A percentile compares a stretch with the other conserved stretches of the same genome.
Evolutionary conservation across 2,888 invertebrate species (phyloP).

Genomic region (Lasioglossum villosulum): DNA sequence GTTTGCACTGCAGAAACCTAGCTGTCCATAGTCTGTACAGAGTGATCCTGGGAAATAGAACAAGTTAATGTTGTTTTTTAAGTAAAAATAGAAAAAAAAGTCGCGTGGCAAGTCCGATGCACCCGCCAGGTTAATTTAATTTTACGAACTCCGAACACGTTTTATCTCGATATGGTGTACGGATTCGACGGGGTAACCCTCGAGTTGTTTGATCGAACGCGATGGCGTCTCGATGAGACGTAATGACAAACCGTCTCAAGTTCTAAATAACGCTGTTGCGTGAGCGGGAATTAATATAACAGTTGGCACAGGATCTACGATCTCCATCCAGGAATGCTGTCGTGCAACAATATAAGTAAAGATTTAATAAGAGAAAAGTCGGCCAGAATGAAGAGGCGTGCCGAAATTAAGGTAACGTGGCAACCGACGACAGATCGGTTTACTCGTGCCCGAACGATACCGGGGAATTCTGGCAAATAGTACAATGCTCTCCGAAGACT

Average conservation of each 20-base stretch:
- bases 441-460: slow-evolving; percentile 34
- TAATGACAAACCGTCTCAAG: slow-evolving; percentile 1
- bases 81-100: no score
- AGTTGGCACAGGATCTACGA: slow-evolving; percentile 38
- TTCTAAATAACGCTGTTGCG: slow-evolving; percentile 11
- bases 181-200: not conserved
- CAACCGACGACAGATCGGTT: slow-evolving; percentile 61
- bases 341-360: slow-evolving; percentile 39
- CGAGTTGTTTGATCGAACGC: not conserved
- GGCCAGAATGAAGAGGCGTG: slow-evolving; percentile 51
- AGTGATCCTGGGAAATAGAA: no score
- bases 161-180: not conserved
- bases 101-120: no score
- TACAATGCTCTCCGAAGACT: slow-evolving; percentile 27
- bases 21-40: no score
- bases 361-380: slow-evolving; percentile 55
- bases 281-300: slow-evolving; percentile 34
- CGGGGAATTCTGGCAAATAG: slow-evolving; percentile 56
- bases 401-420: slow-evolving; percentile 56
- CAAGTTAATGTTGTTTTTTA: no score
- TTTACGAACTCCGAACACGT: not conserved
- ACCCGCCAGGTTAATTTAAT: no score
- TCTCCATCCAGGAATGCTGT: slow-evolving; percentile 45
- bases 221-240: not conserved
- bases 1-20: no score